Evolutionary conservation across 2,888 invertebrate species (phyloP), one percentile per base, ranked within the genome.

Genomic region (Agrotis clavis): DNA sequence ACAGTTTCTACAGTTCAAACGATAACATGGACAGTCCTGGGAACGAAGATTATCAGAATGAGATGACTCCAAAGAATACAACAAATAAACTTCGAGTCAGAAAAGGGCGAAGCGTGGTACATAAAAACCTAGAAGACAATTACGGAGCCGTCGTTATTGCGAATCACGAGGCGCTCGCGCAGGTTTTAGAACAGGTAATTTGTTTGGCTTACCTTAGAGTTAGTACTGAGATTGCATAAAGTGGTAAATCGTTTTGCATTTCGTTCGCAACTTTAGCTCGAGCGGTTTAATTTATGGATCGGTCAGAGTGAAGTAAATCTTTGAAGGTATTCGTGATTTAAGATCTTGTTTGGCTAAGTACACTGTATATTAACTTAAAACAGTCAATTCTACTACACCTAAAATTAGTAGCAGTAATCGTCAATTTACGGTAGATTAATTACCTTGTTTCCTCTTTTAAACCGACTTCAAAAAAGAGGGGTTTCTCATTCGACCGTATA

Each of bases 111-210:
- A 98, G 98, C 91, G 97, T 98, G 80, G 98, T 98, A 14, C 98
- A 98, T 92, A 98, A 97, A 89, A 98, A 97, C 91, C 96, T 99
- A 79, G 98, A 99, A 90, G 98, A 99, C 90, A 98, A 98, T 95
- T 99, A 99, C 90, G 98, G 98, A 21, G 98, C 98, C 56, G 98
- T 99, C 50, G 98, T 98, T 81, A 98, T 98, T 51, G 98, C 98
- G 77, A 99, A 99, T 96, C 98, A 98, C 90, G 98, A 99, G 94
- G 98, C 98, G 11, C 97, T 99, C 25, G 98, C 98, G 66, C 98
- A 98, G 94, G 98, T 99, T 87, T 96, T 98, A 80, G 98, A 99
- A 94, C 98, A 98, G 97, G 98, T 98, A 94, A 92, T 89, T 90
- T 88, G 78, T 69, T 87, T 89, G 82, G 84, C 81, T 87, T 86